A percentile compares a stretch with the other conserved stretches of the same genome.
Evolutionary conservation across 2,888 invertebrate genomes (phyloP).

Genomic region (Cataglyphis altisquamis): DNA sequence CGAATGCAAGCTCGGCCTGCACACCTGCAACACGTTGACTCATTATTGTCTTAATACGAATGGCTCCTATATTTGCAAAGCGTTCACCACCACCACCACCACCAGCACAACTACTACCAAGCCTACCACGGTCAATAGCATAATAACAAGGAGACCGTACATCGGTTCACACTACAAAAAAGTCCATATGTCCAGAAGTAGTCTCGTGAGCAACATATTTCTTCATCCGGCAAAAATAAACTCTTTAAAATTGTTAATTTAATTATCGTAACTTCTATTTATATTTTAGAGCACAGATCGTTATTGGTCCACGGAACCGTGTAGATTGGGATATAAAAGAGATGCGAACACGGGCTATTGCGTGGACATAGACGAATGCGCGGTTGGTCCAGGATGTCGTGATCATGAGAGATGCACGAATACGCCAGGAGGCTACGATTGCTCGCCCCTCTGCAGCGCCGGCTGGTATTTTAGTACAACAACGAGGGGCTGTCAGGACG

Average conservation of each 20-base stretch:
- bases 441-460: constrained; percentile 80
- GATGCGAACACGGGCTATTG: constrained; percentile 70
- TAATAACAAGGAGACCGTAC: constrained; percentile 25
- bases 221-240: neutral
- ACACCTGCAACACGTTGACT: constrained; percentile 87
- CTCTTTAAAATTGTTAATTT: neutral
- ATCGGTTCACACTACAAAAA: constrained; percentile 40
- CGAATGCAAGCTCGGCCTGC: constrained; percentile 90
- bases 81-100: constrained; percentile 34
- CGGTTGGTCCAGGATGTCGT: constrained; percentile 81
- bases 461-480: constrained; percentile 81
- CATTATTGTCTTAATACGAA: constrained; percentile 78
- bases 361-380: constrained; percentile 88
- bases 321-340: constrained; percentile 64
- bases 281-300: constrained; percentile 38
- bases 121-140: constrained; percentile 3
- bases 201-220: neutral
- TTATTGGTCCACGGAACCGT: constrained; percentile 59
- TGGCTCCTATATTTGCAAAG: constrained; percentile 76
- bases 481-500: constrained; percentile 85
- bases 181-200: constrained; percentile 58
- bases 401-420: constrained; percentile 86
- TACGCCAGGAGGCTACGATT: constrained; percentile 86
- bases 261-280: neutral
- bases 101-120: constrained; percentile 40